phyloP scores from a whole-genome alignment of 2,797 vertebrate genomes.

The Typhlichthys eigenmanni region DNA sequence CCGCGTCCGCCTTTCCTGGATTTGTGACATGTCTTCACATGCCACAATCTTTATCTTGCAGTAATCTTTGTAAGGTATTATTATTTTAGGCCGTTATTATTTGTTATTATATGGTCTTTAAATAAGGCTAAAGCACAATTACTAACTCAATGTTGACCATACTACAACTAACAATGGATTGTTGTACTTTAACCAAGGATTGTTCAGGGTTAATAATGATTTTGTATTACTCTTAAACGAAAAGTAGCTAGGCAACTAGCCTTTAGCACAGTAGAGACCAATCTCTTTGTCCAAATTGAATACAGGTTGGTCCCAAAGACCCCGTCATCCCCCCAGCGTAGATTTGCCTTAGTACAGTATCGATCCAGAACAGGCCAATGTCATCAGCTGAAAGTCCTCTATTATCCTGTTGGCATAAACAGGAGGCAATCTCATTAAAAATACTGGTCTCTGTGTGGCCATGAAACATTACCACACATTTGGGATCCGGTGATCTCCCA shows the following conservation, averaged over 20 bases:
- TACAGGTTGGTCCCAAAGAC: constrained; percentile 33
- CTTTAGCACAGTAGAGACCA: constrained; percentile 17
- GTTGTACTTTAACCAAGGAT: neutral
- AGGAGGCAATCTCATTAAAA: constrained; percentile 68
- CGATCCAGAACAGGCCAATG: constrained; percentile 55
- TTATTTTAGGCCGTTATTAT: neutral
- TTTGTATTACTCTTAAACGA: constrained; percentile 18
- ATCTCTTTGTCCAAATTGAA: constrained; percentile 52
- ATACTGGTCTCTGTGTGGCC: constrained; percentile 25
- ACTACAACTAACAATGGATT: neutral
- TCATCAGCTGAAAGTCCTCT: constrained; percentile 47
- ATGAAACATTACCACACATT: constrained; percentile 44
- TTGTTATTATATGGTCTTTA: neutral
- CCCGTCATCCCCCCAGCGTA: constrained; percentile 33
- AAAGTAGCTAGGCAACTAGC: constrained; percentile 21
- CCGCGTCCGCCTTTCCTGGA: constrained; percentile 25
- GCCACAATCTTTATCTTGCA: constrained; percentile 8
- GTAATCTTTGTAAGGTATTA: neutral
- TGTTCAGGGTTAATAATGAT: constrained; percentile 6
- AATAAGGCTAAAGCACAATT: constrained; percentile 3
- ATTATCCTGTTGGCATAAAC: constrained; percentile 55
- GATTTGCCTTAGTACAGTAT: constrained; percentile 43
- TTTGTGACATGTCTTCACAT: constrained; percentile 50
- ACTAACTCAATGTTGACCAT: neutral
- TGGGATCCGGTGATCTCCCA: constrained; percentile 30